phyloP scores from a whole-genome alignment of 2,888 invertebrate genomes.

The Eupeodes latifasciatus region DNA sequence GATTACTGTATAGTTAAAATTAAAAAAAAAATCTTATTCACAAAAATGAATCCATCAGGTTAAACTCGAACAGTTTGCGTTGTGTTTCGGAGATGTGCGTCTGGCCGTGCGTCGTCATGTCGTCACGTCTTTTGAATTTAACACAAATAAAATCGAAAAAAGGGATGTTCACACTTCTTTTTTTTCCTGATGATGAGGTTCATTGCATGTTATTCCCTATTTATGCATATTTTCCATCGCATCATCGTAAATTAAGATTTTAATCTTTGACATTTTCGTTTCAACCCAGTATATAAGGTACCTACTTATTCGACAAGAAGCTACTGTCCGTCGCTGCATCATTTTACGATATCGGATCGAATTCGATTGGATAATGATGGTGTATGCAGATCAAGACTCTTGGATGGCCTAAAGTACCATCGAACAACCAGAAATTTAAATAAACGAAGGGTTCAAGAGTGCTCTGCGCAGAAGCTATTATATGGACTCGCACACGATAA shows the following conservation, averaged over 20 bases:
- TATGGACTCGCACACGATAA: slow-evolving; percentile 40
- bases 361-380: slow-evolving; percentile 72
- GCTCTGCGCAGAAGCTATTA: slow-evolving; percentile 27
- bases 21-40: slow-evolving; percentile 9
- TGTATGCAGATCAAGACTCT: slow-evolving; percentile 39
- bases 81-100: not conserved
- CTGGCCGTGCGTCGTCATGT: not conserved
- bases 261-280: slow-evolving; percentile 67
- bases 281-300: not conserved
- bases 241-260: slow-evolving; percentile 74
- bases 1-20: slow-evolving; percentile 44
- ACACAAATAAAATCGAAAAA: slow-evolving; percentile 26
- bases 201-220: slow-evolving; percentile 51
- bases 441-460: slow-evolving; percentile 30
- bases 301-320: not conserved
- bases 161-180: slow-evolving; percentile 58
- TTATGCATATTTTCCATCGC: slow-evolving; percentile 69
- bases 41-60: slow-evolving; percentile 50
- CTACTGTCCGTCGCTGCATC: slow-evolving; percentile 49
- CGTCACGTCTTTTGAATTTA: slow-evolving; percentile 25
- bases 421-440: slow-evolving; percentile 56
- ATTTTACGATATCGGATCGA: slow-evolving; percentile 41
- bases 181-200: slow-evolving; percentile 10
- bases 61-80: slow-evolving; percentile 2
- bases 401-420: slow-evolving; percentile 18